phyloP scores from a whole-genome alignment of 2,888 invertebrate genomes.

The Tanypteryx hageni region DNA sequence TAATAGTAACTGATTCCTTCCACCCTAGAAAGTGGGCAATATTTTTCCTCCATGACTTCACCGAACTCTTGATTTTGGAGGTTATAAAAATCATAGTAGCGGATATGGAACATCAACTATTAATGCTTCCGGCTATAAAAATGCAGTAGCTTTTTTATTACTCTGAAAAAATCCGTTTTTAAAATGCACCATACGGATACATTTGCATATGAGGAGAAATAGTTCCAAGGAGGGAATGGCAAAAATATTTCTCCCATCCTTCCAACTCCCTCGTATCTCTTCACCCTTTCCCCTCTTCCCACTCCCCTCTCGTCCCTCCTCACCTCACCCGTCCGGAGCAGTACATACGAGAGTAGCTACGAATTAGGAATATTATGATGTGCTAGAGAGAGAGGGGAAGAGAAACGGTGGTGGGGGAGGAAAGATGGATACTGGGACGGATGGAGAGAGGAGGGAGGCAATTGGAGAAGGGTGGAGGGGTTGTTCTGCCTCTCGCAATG shows the following conservation, averaged over 20 bases:
- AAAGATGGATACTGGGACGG: slow-evolving; percentile 15
- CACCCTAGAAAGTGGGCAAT: no score
- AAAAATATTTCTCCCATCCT: background rate
- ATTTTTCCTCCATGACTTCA: no score
- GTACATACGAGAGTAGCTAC: slow-evolving; percentile 20
- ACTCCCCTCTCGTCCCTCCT: background rate
- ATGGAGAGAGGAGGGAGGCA: background rate
- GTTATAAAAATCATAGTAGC: no score
- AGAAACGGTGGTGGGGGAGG: background rate
- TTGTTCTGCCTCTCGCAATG: background rate
- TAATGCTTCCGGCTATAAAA: no score
- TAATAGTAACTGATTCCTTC: no score
- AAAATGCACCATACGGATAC: background rate
- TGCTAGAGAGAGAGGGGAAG: slow-evolving; percentile 23
- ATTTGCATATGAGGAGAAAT: slow-evolving; percentile 34
- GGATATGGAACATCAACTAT: no score
- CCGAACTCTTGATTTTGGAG: no score
- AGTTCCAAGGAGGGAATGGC: background rate
- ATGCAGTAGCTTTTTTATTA: no score
- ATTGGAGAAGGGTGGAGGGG: background rate
- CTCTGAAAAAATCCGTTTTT: no score
- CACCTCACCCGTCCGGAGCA: background rate
- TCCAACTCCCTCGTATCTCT: background rate
- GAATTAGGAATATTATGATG: slow-evolving; percentile 51
- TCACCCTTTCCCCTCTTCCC: background rate